A percentile compares a stretch with the other conserved stretches of the same genome.
These are phyloP conservation scores for Eonycteris spelaea DNA, from an alignment of 2,113 vertebrate genomes.

Conservation along the genomic window DNA sequence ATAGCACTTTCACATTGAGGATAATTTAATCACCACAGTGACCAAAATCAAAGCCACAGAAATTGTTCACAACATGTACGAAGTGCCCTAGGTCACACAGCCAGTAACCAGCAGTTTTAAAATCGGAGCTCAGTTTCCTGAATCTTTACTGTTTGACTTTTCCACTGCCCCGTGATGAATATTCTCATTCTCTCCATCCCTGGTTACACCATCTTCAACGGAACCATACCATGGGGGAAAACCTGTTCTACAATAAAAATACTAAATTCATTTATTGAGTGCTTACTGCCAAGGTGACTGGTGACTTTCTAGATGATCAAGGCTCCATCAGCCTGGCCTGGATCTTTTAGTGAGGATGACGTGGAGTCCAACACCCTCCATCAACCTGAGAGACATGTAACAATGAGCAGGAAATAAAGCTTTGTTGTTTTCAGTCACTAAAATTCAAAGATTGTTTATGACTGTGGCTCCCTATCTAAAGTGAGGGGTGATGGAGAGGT, in stretches of 20 bases:
- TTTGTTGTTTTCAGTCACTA: not conserved
- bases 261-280: not conserved
- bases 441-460: not conserved
- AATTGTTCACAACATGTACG: not conserved
- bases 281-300: not conserved
- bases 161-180: not conserved
- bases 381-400: not conserved
- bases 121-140: not conserved
- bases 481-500: not conserved
- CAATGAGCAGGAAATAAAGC: not conserved
- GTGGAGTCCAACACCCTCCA: not conserved
- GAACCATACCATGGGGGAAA: not conserved
- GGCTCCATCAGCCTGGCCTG: not conserved
- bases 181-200: not conserved
- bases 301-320: not conserved
- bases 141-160: not conserved
- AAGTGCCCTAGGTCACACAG: not conserved
- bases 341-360: not conserved
- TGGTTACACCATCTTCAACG: not conserved
- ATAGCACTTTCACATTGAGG: not conserved
- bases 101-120: not conserved
- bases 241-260: not conserved
- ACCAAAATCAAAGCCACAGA: not conserved
- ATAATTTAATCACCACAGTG: not conserved
- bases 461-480: not conserved